These are phyloP conservation scores for Eristalis tenax DNA, from an alignment of 2,888 invertebrate species.

Conservation along the genomic window DNA sequence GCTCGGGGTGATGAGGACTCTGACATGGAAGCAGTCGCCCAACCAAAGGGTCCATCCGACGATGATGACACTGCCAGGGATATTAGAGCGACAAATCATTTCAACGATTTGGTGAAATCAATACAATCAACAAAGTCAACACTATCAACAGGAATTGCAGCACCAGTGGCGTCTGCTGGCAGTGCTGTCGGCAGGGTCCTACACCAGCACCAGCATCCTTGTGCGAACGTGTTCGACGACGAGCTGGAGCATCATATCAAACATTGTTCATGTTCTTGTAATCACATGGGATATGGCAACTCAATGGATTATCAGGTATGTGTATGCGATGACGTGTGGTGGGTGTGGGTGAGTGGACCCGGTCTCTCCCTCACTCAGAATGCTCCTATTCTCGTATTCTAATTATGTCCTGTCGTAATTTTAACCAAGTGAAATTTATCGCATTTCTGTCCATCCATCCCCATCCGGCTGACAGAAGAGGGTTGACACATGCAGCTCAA, in stretches of 20 bases:
- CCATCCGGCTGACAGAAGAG: conserved; percentile 31
- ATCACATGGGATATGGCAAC: conserved; percentile 96
- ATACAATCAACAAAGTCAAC: conserved; percentile 67
- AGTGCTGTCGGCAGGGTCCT: conserved; percentile 47
- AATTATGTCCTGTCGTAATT: conserved; percentile 62
- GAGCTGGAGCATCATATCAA: conserved; percentile 94
- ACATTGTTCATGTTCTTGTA: conserved; percentile 94
- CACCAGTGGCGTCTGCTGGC: conserved; percentile 44
- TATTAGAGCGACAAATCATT: conserved; percentile 73
- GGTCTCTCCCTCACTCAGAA: neutral
- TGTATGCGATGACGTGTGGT: neutral
- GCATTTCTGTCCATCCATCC: conserved; percentile 25
- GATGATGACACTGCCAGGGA: conserved; percentile 51
- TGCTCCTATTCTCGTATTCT: conserved; percentile 25
- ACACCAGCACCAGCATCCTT: conserved; percentile 61
- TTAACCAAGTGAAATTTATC: conserved; percentile 56
- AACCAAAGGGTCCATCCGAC: conserved; percentile 58
- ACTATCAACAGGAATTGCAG: conserved; percentile 70
- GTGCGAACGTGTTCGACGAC: conserved; percentile 84
- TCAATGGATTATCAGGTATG: conserved; percentile 93
- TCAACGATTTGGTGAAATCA: conserved; percentile 69
- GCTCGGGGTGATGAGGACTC: conserved; percentile 60
- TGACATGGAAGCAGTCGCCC: conserved; percentile 63
- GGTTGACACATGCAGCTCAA: conserved; percentile 48
- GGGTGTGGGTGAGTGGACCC: neutral